A percentile compares a stretch with the other conserved stretches of the same genome.
These are phyloP conservation scores for Pangasius sanitwongsei DNA, from an alignment of 2,797 vertebrate species.

Conservation along the genomic window DNA sequence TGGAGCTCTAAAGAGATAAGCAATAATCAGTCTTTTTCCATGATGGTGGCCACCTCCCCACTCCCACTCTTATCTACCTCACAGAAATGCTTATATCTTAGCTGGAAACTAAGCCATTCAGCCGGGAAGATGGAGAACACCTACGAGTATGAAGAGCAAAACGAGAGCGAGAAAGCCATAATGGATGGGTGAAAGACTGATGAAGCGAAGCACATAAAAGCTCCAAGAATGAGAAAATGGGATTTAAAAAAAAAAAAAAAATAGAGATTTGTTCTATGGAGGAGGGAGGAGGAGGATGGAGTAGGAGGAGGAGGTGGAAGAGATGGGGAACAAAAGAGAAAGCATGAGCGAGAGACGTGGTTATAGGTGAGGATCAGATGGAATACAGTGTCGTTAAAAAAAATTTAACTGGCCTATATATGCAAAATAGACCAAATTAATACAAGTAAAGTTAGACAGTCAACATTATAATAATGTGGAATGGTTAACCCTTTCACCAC, in stretches of 20 bases:
- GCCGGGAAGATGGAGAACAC: constrained; percentile 28
- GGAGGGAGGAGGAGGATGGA: neutral
- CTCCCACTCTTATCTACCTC: constrained; percentile 12
- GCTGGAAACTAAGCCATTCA: constrained; percentile 25
- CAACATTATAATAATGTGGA: neutral
- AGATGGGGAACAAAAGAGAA: neutral
- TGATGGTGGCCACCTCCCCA: neutral
- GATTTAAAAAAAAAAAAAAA: constrained; percentile 15
- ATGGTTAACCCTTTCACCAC: neutral
- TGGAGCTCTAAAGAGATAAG: neutral
- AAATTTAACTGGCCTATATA: neutral
- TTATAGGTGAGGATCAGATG: neutral
- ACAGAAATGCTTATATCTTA: constrained; percentile 19
- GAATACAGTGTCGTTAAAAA: neutral
- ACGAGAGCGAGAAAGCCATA: constrained; percentile 18
- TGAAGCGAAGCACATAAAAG: constrained; percentile 29
- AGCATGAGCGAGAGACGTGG: neutral
- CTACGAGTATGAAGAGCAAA: constrained; percentile 23
- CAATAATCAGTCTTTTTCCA: neutral
- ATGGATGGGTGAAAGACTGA: constrained; percentile 28
- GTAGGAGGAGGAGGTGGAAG: neutral
- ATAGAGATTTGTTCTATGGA: neutral
- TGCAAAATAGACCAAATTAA: neutral
- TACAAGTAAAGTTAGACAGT: neutral
- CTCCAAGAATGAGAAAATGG: constrained; percentile 26